Evolutionary conservation across 2,113 vertebrate genomes (phyloP).

Genomic region (Aphyosemion australe): DNA sequence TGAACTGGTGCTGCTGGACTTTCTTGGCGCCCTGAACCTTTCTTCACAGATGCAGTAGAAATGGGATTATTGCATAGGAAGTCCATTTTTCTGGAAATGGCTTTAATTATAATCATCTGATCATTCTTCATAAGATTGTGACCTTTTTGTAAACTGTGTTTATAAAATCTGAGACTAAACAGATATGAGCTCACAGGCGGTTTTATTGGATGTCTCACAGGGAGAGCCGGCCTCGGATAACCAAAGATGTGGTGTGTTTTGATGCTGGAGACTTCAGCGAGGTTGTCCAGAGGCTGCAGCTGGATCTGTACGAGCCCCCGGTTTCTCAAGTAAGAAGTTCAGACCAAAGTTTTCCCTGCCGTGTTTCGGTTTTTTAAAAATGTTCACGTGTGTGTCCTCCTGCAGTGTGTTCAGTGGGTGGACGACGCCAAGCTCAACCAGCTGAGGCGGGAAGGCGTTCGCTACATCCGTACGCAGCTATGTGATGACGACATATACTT

Average conservation of each 20-base stretch:
- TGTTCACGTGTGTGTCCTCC: background rate
- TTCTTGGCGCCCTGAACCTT: no score
- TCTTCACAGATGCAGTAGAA: no score
- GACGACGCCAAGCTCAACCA: conserved; percentile 99
- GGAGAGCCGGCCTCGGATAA: conserved; percentile 91
- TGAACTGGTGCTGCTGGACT: no score
- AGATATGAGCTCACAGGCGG: no score
- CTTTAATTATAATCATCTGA: no score
- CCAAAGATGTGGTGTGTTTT: conserved; percentile 98
- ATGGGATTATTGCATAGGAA: no score
- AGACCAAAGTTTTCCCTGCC: no score
- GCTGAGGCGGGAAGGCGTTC: conserved; percentile 95
- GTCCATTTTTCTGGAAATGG: no score
- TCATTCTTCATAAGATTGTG: no score
- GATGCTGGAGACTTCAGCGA: conserved; percentile 96
- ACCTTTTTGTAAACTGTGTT: no score
- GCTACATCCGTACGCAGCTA: conserved; percentile 90
- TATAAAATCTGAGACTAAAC: no score
- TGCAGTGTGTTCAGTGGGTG: conserved; percentile 97
- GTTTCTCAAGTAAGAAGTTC: conserved; percentile 89
- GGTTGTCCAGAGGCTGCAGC: conserved; percentile 95
- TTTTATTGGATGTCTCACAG: conserved; percentile 59
- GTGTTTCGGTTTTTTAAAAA: background rate
- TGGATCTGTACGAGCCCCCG: conserved; percentile 95
- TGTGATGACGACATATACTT: conserved; percentile 99